phyloP scores from a whole-genome alignment of 2,797 vertebrate genomes.

The Buphagus erythrorhynchus region DNA sequence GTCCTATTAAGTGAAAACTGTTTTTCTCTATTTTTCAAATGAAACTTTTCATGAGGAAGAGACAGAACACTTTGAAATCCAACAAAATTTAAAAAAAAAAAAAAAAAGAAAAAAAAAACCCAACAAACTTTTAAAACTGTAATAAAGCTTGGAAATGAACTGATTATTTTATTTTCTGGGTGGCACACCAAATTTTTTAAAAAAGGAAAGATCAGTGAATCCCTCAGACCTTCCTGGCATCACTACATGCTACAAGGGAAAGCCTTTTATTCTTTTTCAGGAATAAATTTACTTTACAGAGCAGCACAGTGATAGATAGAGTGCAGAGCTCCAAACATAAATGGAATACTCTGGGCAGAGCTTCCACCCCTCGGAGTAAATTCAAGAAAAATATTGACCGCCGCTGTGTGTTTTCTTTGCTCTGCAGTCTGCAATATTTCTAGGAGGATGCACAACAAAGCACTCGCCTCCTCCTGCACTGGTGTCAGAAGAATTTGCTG shows the following conservation, averaged over 20 bases:
- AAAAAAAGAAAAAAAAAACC: no score
- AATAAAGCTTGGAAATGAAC: neutral
- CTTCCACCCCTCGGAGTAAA: slow-evolving; percentile 57
- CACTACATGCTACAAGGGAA: neutral
- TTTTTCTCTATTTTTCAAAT: neutral
- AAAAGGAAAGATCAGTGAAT: neutral
- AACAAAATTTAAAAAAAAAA: neutral
- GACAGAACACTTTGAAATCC: neutral
- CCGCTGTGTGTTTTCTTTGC: slow-evolving; percentile 59
- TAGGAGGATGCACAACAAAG: slow-evolving; percentile 58
- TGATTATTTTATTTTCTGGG: neutral
- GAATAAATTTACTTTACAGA: slow-evolving; percentile 57
- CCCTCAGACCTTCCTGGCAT: neutral
- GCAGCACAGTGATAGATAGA: slow-evolving; percentile 38
- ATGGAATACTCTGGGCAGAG: slow-evolving; percentile 41
- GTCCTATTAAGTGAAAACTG: neutral
- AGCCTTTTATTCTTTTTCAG: neutral
- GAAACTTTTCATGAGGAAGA: neutral
- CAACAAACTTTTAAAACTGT: neutral
- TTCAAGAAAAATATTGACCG: slow-evolving; percentile 67
- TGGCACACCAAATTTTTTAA: neutral
- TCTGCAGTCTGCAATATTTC: slow-evolving; percentile 55
- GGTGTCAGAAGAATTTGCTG: slow-evolving; percentile 66
- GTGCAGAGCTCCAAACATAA: slow-evolving; percentile 47
- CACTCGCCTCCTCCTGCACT: slow-evolving; percentile 21